Percentiles rank a stretch among this genome's conserved stretches.
These are phyloP conservation scores for Neoaliturus tenellus DNA, from an alignment of 2,888 invertebrate genomes.

Conservation along the genomic window DNA sequence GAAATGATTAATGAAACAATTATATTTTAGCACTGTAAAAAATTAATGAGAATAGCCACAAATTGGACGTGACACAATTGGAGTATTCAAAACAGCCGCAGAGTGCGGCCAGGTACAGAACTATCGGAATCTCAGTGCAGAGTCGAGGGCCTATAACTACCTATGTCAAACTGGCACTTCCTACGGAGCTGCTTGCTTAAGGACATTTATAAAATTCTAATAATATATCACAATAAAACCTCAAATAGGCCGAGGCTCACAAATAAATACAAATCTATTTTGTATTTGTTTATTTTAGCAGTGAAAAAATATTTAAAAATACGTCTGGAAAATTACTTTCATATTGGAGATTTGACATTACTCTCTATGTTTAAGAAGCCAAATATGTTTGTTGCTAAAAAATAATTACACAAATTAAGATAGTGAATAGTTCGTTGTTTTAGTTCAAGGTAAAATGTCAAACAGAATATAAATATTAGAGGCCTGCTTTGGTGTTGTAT, in stretches of 20 bases:
- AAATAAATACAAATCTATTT: conserved; percentile 18
- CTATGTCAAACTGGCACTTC: conserved; percentile 19
- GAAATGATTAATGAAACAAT: too few species aligned
- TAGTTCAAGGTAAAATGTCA: too few species aligned
- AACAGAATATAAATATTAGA: too few species aligned
- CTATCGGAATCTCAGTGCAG: neutral
- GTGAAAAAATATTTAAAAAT: neutral
- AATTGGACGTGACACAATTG: neutral
- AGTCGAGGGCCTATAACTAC: neutral
- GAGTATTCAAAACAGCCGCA: conserved; percentile 7
- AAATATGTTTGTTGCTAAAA: too few species aligned
- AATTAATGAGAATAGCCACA: conserved; percentile 8
- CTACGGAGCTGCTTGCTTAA: conserved; percentile 11
- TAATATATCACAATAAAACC: conserved; percentile 41
- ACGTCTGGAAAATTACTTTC: too few species aligned
- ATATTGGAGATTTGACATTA: too few species aligned
- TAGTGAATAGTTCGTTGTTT: too few species aligned
- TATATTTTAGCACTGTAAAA: neutral
- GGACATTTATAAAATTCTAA: conserved; percentile 41
- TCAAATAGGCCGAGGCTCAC: conserved; percentile 5
- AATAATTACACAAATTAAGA: too few species aligned
- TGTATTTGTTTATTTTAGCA: conserved; percentile 29
- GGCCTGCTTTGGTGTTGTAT: too few species aligned
- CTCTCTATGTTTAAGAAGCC: too few species aligned
- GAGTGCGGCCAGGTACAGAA: conserved; percentile 3